Base-by-base conservation (phyloP, 2,797 vertebrate species). In the Danio kyathit region DNA sequence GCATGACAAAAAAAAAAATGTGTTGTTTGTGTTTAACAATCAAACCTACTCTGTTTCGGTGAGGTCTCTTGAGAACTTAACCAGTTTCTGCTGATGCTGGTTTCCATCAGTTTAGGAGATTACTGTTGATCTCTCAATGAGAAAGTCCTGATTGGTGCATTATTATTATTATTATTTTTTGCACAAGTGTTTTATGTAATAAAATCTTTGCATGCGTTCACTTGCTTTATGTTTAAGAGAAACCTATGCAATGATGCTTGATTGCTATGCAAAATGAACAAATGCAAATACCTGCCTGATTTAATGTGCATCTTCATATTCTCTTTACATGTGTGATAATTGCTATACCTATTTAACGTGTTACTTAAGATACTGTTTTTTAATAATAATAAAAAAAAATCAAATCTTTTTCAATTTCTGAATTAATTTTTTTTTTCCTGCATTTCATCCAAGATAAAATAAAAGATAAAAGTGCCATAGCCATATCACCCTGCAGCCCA, bases 231-330 rank as follows among this genome's bases (percentile, higher is more conserved):
- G 43, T 6, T 46, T 13, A 38, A 38, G 38, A 67, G 40, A 46
- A 66, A 77, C 44, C 13, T 67, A 59, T 67, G 75, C 75, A 77
- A 77, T 77, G 40, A 40, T 17, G 41, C 63, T 29, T 12, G 6
- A 6, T 38, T 17, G 38, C 74, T 54, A 41, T 54, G 61, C 48
- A 64, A 64, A 75, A 72, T 56, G 7, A 41, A 72, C 48, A 72
- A 46, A 73, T 73, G 17, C 71, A 46, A 73, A 57, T 44, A 14
- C 29, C 16, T 40, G 6, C 29, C n/a, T 44, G 19, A 57, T 73
- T 73, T 59, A 19, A 59, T 59, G 7, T 21, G 19, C 13, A 16
- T 5, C 40, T 57, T 73, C 12, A 16, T 73, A 54, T 59, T 64
- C 16, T 44, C 6, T 38, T 56, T 19, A 14, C 0, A 46, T 59